These are phyloP conservation scores for Chymomyza caudatula DNA, from an alignment of 2,888 invertebrate genomes.

Conservation along the genomic window DNA sequence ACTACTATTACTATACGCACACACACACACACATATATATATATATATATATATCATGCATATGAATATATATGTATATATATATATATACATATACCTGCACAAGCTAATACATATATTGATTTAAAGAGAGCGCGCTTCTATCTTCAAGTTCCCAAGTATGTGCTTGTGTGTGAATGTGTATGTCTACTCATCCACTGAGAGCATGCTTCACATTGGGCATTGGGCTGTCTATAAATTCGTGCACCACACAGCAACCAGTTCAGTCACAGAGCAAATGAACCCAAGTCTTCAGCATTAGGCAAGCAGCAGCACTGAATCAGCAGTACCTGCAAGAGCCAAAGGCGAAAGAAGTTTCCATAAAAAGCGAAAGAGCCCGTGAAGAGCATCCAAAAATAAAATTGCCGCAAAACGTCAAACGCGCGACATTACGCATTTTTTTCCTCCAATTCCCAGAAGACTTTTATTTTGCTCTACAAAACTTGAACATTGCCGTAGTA, in stretches of 20 bases:
- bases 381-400: neutral
- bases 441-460: no score
- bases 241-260: conserved; percentile 37
- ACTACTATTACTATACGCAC: neutral
- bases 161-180: neutral
- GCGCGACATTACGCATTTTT: no score
- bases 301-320: neutral
- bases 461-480: conserved; percentile 16
- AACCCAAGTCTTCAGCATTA: conserved; percentile 13
- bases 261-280: conserved; percentile 49
- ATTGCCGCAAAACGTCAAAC: neutral
- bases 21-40: neutral
- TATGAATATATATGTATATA: neutral
- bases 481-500: neutral
- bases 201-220: neutral
- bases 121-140: neutral
- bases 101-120: neutral
- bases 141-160: neutral
- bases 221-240: conserved; percentile 49
- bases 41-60: conserved; percentile 19
- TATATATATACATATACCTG: neutral
- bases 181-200: neutral
- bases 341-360: conserved; percentile 36
- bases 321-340: neutral
- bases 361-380: neutral